Evolutionary conservation across 2,888 invertebrate species (phyloP), one percentile per base, ranked within the genome.

Genomic region (Tiliacea citrago): DNA sequence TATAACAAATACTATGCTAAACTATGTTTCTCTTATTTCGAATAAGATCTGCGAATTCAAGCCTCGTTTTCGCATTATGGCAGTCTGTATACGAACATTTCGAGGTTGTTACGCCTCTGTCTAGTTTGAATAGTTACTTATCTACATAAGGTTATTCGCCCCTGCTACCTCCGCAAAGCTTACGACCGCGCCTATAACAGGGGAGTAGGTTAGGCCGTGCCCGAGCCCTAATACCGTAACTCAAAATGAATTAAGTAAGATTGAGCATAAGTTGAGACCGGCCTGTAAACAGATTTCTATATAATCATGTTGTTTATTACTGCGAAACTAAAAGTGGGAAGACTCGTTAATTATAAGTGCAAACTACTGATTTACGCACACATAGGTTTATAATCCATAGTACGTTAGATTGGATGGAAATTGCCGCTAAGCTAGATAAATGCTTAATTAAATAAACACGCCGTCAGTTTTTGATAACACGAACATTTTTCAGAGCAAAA

Each of bases 391-490:
- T 10, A 69, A 53, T 69, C 35, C 63, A 69, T 39, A 55, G 29
- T 39, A 35, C 2, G n/a, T 65, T 73, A 57, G n/a, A 69, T 55
- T 45, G 58, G 12, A 47, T n/a, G 75, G 78, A 82, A 72, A 79
- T 66, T 68, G 63, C 71, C 79, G 21, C 53, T 42, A 53, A 47
- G 47, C 39, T 47, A 79, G 68, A 75, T 71, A 67, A 58, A 67
- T 49, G 42, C 42, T 62, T 61, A 71, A 68, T 62, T 65, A 78
- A 66, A 66, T 74, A 81, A 16, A 62, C 42, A 60, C 53, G n/a
- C 45, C 51, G 51, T 55, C 74, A 68, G 45, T 35, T 68, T 73
- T 53, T 49, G 77, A 81, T 69, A 77, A 77, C 55, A 68, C 18
- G n/a, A 67, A 39, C 13, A 55, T 77, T 76, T 77, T 77, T 35